Percentiles rank a stretch among this genome's conserved stretches.
phyloP scores from a whole-genome alignment of 1,140 invertebrate genomes.

The Pachyrhynchus sulphureomaculatus region DNA sequence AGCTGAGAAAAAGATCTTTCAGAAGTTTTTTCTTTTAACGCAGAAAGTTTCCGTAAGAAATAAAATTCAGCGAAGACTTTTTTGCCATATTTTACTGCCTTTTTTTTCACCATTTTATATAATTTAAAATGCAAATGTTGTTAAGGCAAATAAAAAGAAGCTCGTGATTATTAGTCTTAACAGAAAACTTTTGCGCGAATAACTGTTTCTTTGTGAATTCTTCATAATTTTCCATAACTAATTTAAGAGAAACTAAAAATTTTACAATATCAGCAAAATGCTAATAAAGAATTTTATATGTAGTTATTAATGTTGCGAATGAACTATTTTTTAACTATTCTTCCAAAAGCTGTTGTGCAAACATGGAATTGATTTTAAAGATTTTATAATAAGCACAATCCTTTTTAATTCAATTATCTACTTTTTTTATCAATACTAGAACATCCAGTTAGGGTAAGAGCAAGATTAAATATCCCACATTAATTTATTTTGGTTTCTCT shows the following conservation, averaged over 20 bases:
- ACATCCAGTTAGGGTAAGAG: too few species aligned
- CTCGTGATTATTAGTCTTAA: constrained; percentile 13
- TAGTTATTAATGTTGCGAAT: not conserved
- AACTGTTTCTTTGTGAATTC: not conserved
- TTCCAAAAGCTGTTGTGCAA: too few species aligned
- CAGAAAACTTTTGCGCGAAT: not conserved
- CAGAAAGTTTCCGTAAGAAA: not conserved
- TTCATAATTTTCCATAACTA: too few species aligned
- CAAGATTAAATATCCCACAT: too few species aligned
- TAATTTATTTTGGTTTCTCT: too few species aligned
- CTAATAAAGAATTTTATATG: not conserved
- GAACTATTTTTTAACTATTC: not conserved
- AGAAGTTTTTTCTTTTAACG: not conserved
- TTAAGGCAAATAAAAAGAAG: constrained; percentile 2
- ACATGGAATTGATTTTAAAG: too few species aligned
- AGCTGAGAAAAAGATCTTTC: constrained; percentile 14
- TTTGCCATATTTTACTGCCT: not conserved
- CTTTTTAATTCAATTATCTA: too few species aligned
- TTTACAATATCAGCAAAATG: constrained; percentile 2
- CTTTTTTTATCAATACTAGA: too few species aligned
- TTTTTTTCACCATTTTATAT: not conserved
- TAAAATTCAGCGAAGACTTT: not conserved
- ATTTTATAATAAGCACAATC: too few species aligned
- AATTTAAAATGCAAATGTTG: not conserved
- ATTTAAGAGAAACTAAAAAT: not conserved